These are phyloP conservation scores for Drosophila sp. DNA, from an alignment of 1,140 invertebrate species.

Conservation along the genomic window DNA sequence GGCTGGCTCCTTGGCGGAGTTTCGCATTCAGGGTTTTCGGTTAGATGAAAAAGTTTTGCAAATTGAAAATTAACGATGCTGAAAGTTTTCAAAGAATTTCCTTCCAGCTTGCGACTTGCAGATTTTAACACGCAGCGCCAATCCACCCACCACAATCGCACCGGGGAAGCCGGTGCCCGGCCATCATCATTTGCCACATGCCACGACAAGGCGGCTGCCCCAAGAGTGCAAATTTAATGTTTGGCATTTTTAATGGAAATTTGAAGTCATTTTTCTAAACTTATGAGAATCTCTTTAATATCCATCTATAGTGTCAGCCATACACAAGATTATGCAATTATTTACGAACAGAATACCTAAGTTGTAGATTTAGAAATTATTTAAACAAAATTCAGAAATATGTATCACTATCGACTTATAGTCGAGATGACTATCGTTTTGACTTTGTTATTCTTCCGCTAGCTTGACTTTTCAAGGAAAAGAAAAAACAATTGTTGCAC, in stretches of 20 bases:
- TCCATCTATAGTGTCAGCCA: not conserved
- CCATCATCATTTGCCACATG: constrained; percentile 40
- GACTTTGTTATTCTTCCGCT: not conserved
- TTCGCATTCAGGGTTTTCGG: constrained; percentile 55
- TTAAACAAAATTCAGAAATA: too few species aligned
- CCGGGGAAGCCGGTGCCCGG: not conserved
- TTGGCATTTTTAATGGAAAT: constrained; percentile 60
- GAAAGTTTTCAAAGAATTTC: constrained; percentile 70
- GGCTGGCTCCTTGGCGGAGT: constrained; percentile 31
- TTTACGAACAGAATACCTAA: not conserved
- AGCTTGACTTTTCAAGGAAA: not conserved
- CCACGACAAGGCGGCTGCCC: constrained; percentile 28
- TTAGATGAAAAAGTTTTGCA: constrained; percentile 72
- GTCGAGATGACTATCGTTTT: not conserved
- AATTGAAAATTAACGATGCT: constrained; percentile 78
- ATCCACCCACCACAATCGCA: constrained; percentile 17
- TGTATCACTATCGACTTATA: not conserved
- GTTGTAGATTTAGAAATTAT: too few species aligned
- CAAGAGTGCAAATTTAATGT: constrained; percentile 48
- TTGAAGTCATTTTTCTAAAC: constrained; percentile 12
- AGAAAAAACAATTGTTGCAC: constrained; percentile 4
- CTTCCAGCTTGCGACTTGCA: constrained; percentile 55
- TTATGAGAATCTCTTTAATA: constrained; percentile 16
- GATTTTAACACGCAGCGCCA: constrained; percentile 46
- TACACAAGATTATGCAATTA: not conserved